Conservation (phyloP, 2,797 vertebrate genomes). For the Phylloscopus collybita region DNA sequence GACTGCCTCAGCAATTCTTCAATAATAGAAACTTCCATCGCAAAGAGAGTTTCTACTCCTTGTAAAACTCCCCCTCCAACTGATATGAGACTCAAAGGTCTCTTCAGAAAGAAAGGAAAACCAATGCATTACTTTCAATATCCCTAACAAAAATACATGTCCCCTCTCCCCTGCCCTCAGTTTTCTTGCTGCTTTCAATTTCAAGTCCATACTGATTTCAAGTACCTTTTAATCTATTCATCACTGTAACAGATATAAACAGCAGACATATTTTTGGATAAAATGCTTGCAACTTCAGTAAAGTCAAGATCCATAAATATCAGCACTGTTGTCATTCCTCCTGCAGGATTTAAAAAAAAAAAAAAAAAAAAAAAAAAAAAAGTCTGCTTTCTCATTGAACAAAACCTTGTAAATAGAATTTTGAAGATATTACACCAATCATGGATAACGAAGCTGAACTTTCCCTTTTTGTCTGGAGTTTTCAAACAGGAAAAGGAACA, state of each 20-base stretch:
- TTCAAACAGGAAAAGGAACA: neutral
- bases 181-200: neutral
- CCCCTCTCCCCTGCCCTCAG: no score
- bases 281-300: neutral
- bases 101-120: neutral
- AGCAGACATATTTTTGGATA: neutral
- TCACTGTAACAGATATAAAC: neutral
- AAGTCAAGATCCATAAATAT: neutral
- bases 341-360: neutral
- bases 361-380: neutral
- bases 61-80: neutral
- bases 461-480: neutral
- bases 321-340: neutral
- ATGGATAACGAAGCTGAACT: neutral
- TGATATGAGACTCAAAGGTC: neutral
- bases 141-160: rapidly evolving
- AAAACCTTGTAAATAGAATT: neutral
- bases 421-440: neutral
- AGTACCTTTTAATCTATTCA: neutral
- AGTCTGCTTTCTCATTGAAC: neutral
- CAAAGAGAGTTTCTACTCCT: neutral
- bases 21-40: neutral
- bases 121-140: neutral
- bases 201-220: neutral
- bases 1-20: neutral